Conservation (phyloP, 2,113 vertebrate species). For the Chamaea fasciata region DNA sequence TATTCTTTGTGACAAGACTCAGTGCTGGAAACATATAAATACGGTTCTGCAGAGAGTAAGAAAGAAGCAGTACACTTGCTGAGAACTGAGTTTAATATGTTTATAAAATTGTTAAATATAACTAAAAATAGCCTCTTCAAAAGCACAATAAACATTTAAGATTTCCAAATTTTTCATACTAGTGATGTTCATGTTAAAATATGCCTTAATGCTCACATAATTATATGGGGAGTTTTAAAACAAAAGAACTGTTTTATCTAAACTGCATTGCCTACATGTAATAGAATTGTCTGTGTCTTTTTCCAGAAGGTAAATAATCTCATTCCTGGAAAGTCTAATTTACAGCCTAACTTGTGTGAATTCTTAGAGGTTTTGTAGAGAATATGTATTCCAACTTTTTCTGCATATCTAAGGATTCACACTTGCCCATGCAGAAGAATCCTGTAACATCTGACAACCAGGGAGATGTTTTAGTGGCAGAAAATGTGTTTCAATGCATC, state of each 20-base stretch:
- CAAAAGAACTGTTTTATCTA: neutral
- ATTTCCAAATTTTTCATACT: neutral
- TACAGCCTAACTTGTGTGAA: neutral
- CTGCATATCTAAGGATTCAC: neutral
- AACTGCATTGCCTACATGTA: neutral
- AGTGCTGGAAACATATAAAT: conserved; percentile 31
- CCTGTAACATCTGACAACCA: neutral
- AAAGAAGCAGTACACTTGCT: neutral
- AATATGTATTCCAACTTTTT: neutral
- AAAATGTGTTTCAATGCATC: neutral
- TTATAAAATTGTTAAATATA: conserved; percentile 32
- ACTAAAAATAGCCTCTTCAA: conserved; percentile 38
- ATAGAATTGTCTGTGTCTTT: neutral
- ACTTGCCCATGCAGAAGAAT: neutral
- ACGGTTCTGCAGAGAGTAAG: conserved; percentile 29
- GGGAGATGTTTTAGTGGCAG: neutral
- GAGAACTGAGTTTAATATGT: neutral
- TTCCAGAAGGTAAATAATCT: neutral
- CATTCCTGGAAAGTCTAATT: neutral
- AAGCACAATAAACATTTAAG: neutral
- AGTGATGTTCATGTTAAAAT: neutral
- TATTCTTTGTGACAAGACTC: conserved; percentile 11
- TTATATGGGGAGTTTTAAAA: neutral
- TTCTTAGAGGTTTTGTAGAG: neutral
- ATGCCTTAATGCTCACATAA: neutral